A percentile compares a stretch with the other conserved stretches of the same genome.
phyloP scores from a whole-genome alignment of 2,888 invertebrate species.

The Drosophila borborema region DNA sequence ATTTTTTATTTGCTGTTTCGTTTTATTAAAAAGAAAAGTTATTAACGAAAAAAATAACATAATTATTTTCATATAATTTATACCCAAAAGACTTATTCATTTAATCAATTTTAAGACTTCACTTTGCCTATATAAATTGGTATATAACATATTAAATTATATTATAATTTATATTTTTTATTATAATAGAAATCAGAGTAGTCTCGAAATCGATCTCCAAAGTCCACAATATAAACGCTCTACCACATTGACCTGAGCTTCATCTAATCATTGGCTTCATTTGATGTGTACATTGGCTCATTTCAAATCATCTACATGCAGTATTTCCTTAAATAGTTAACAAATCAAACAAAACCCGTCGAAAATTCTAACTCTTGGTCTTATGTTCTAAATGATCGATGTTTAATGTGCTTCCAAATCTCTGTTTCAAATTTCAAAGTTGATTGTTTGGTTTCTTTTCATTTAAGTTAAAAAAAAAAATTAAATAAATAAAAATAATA shows the following conservation, averaged over 20 bases:
- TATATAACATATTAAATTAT: neutral
- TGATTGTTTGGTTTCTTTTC: slow-evolving; percentile 49
- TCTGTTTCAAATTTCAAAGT: slow-evolving; percentile 65
- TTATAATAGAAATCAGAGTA: neutral
- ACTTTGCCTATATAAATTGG: neutral
- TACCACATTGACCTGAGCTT: neutral
- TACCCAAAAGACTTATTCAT: too few relatives aligned
- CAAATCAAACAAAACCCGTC: slow-evolving; percentile 21
- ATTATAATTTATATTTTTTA: neutral
- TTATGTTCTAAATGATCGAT: slow-evolving; percentile 72
- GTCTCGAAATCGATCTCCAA: neutral
- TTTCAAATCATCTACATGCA: slow-evolving; percentile 39
- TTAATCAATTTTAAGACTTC: neutral
- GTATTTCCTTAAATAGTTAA: slow-evolving; percentile 48
- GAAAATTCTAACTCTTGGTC: slow-evolving; percentile 39
- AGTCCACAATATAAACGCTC: slow-evolving; percentile 7
- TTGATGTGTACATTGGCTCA: slow-evolving; percentile 55
- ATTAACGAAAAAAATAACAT: too few relatives aligned
- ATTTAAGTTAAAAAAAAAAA: slow-evolving; percentile 30
- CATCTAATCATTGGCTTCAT: slow-evolving; percentile 31
- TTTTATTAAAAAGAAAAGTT: too few relatives aligned
- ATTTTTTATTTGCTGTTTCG: too few relatives aligned
- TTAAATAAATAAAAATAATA: neutral
- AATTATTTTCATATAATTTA: too few relatives aligned
- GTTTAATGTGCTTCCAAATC: slow-evolving; percentile 75